Percentiles rank a stretch among this genome's conserved stretches.
Conservation (phyloP, 2,888 invertebrate genomes). For the Hofmannophila pseudospretella region DNA sequence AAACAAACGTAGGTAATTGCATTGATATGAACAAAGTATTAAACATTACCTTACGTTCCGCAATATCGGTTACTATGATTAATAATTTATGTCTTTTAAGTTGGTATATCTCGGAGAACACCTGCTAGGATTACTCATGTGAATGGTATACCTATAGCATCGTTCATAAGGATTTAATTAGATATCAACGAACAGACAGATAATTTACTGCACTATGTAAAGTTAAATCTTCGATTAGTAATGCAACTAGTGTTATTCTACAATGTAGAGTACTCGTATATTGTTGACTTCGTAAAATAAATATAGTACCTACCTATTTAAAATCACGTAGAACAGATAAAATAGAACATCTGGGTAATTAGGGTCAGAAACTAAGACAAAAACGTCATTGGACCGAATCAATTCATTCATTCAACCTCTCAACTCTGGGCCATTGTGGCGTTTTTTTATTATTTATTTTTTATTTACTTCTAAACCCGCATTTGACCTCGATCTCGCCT, state of each 20-base stretch:
- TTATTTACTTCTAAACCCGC: too few relatives aligned
- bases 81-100: slow-evolving; percentile 14
- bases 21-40: slow-evolving; percentile 9
- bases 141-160: slow-evolving; percentile 9
- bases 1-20: slow-evolving; percentile 8
- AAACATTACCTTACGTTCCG: slow-evolving; percentile 3
- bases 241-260: not conserved
- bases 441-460: too few relatives aligned
- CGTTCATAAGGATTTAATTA: slow-evolving; percentile 5
- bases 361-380: too few relatives aligned
- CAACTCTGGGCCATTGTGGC: too few relatives aligned
- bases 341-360: too few relatives aligned
- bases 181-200: slow-evolving; percentile 1
- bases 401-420: too few relatives aligned
- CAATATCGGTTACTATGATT: slow-evolving; percentile 4
- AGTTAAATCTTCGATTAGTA: not conserved
- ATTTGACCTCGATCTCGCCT: too few relatives aligned
- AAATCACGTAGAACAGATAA: too few relatives aligned
- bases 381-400: too few relatives aligned
- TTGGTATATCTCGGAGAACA: slow-evolving; percentile 24
- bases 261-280: too few relatives aligned
- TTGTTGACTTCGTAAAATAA: too few relatives aligned
- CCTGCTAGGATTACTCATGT: slow-evolving; percentile 38
- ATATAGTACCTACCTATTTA: too few relatives aligned
- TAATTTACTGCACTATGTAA: slow-evolving; percentile 1